These are phyloP conservation scores for Drosophila pectinifera DNA, from an alignment of 1,140 invertebrate genomes.

Conservation along the genomic window DNA sequence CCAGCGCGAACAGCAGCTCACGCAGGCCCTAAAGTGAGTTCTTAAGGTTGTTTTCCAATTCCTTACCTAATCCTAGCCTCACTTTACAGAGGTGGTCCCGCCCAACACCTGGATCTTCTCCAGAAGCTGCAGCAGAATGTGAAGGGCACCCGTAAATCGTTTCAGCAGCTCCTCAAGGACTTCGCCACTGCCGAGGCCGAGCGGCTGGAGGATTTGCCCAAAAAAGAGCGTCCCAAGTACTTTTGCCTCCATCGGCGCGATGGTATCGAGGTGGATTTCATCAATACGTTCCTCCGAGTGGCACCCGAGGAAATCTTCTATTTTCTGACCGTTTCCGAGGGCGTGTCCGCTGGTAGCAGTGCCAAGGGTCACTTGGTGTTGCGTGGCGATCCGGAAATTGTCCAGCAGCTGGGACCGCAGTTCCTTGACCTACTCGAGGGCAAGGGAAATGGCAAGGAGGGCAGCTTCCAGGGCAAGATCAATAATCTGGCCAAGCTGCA, in stretches of 20 bases:
- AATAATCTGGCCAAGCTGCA: slow-evolving; percentile 85
- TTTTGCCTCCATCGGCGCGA: slow-evolving; percentile 89
- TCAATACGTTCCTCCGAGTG: slow-evolving; percentile 88
- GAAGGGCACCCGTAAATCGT: slow-evolving; percentile 88
- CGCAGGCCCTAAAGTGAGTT: slow-evolving; percentile 86
- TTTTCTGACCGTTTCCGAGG: slow-evolving; percentile 90
- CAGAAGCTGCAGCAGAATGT: slow-evolving; percentile 90
- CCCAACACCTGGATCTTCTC: slow-evolving; percentile 89
- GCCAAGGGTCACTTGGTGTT: slow-evolving; percentile 89
- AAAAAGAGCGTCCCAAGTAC: slow-evolving; percentile 86
- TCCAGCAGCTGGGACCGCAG: slow-evolving; percentile 86
- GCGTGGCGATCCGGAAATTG: slow-evolving; percentile 86
- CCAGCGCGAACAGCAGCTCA: slow-evolving; percentile 89
- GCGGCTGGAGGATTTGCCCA: slow-evolving; percentile 86
- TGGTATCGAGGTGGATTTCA: slow-evolving; percentile 89
- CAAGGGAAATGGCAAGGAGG: slow-evolving; percentile 88
- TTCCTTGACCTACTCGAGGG: slow-evolving; percentile 87
- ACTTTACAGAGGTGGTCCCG: slow-evolving; percentile 88
- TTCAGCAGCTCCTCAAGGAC: slow-evolving; percentile 88
- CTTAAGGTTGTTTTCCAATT: background rate
- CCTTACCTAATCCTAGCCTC: background rate
- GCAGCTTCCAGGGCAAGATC: slow-evolving; percentile 87
- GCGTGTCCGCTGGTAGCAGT: slow-evolving; percentile 63
- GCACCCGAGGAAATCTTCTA: slow-evolving; percentile 87
- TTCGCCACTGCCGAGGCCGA: slow-evolving; percentile 88